Conservation (phyloP, 2,888 invertebrate species). For the Lysandra bellargus region DNA sequence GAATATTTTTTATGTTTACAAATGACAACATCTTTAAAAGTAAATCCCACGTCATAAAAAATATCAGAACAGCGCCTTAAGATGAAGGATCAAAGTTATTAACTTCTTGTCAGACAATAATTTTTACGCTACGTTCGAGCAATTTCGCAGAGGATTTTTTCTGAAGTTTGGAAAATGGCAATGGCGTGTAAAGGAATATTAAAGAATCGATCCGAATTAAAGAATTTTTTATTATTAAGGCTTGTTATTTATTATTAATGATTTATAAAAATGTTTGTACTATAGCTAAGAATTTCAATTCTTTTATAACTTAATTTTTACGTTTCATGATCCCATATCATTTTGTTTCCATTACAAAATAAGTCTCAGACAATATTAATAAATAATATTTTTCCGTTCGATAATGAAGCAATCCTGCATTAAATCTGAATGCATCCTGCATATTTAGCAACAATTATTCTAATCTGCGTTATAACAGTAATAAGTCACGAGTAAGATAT, state of each 20-base stretch:
- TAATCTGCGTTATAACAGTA: not conserved
- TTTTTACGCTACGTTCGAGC: not conserved
- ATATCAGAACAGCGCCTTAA: slow-evolving; percentile 14
- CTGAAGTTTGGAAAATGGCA: not conserved
- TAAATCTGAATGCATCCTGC: too few species aligned
- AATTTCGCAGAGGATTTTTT: not conserved
- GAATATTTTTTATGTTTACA: slow-evolving; percentile 19
- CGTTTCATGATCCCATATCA: too few species aligned
- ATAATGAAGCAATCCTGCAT: too few species aligned
- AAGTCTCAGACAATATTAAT: too few species aligned
- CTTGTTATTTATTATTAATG: too few species aligned
- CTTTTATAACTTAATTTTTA: too few species aligned
- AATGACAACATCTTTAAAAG: slow-evolving; percentile 26
- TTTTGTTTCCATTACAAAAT: too few species aligned
- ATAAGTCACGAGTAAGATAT: not conserved
- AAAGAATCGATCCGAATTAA: not conserved
- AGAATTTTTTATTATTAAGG: too few species aligned
- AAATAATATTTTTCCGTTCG: too few species aligned
- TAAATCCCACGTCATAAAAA: slow-evolving; percentile 27
- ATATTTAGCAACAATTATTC: not conserved
- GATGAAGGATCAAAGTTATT: slow-evolving; percentile 3
- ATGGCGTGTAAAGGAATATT: not conserved
- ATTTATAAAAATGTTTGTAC: too few species aligned
- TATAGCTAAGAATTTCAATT: too few species aligned
- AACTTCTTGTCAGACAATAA: slow-evolving; percentile 26